These are phyloP conservation scores for Apodemus sylvaticus DNA, from an alignment of 2,113 vertebrate genomes.

Conservation along the genomic window DNA sequence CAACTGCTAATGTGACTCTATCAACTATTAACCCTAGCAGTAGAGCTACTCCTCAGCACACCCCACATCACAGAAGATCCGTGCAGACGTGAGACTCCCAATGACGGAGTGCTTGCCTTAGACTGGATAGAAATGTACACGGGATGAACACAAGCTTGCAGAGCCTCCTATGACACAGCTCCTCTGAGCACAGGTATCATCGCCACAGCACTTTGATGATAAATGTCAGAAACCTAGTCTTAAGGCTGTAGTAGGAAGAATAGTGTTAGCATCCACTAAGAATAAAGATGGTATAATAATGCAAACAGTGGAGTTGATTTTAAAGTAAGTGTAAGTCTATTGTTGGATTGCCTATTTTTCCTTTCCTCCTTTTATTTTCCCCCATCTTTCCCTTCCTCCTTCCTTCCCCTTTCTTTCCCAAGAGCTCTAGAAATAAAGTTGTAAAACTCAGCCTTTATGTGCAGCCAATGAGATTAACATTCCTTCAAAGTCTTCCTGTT, in stretches of 20 bases:
- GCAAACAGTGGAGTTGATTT: background rate
- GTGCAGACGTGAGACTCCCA: background rate
- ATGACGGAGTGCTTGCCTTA: background rate
- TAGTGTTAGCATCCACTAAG: background rate
- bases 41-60: background rate
- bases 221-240: background rate
- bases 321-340: background rate
- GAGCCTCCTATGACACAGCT: background rate
- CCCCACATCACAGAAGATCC: background rate
- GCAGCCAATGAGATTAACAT: background rate
- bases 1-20: background rate
- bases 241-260: background rate
- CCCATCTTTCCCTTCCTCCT: too few relatives aligned
- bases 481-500: constrained; percentile 26
- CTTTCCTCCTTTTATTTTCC: too few relatives aligned
- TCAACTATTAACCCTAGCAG: background rate
- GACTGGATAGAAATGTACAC: background rate
- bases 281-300: background rate
- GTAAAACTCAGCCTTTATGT: constrained; percentile 25
- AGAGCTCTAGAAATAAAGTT: constrained; percentile 24
- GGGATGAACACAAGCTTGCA: background rate
- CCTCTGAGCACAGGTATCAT: background rate
- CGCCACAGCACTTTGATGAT: background rate
- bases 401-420: background rate
- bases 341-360: background rate